Conservation (phyloP, 1,140 invertebrate species). For the Lanistes nyassanus region DNA sequence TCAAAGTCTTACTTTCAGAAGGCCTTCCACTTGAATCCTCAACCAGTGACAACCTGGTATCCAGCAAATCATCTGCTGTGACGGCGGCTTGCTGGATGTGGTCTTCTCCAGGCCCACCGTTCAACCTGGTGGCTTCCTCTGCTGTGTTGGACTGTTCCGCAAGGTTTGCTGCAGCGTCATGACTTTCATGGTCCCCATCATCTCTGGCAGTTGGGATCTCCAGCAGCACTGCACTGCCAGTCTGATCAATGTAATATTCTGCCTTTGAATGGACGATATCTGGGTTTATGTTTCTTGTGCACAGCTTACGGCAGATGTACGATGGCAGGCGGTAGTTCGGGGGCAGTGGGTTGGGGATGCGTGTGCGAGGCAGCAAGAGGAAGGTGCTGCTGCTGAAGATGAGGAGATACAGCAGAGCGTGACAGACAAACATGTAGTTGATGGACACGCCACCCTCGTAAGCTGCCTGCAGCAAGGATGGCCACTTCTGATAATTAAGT, state of each 20-base stretch:
- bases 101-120: neutral
- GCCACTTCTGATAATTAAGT: too few relatives aligned
- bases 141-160: neutral
- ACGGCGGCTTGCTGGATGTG: neutral
- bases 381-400: slow-evolving; percentile 34
- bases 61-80: too few relatives aligned
- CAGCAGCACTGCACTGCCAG: neutral
- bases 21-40: too few relatives aligned
- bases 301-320: neutral
- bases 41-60: too few relatives aligned
- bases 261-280: neutral
- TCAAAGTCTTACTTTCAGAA: slow-evolving; percentile 12
- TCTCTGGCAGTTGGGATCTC: neutral
- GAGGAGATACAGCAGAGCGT: slow-evolving; percentile 24
- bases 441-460: slow-evolving; percentile 28
- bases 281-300: neutral
- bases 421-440: slow-evolving; percentile 29
- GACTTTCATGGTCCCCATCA: neutral
- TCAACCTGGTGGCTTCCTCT: neutral
- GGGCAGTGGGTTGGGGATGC: slow-evolving; percentile 26
- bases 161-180: neutral
- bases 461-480: slow-evolving; percentile 25
- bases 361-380: slow-evolving; percentile 23
- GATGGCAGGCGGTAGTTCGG: slow-evolving; percentile 10
- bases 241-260: neutral